Evolutionary conservation across 2,797 vertebrate species (phyloP).

Genomic region (Atherinosoma microstoma): DNA sequence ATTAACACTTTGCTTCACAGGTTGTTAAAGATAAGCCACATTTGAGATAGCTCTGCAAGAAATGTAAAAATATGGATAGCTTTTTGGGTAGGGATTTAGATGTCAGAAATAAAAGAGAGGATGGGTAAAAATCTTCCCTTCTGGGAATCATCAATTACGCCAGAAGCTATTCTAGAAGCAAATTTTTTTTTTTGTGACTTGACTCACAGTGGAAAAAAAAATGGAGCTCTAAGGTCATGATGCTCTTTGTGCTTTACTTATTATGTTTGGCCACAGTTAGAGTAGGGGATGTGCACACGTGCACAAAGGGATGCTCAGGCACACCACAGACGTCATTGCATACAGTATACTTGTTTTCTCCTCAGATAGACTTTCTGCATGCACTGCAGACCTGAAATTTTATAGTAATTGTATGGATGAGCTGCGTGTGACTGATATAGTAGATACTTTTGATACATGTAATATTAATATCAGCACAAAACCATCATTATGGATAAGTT

Average conservation of each 20-base stretch:
- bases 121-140: not conserved
- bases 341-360: not conserved
- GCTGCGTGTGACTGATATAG: not conserved
- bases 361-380: not conserved
- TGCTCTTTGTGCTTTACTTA: constrained; percentile 1
- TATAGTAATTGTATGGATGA: not conserved
- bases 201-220: not conserved
- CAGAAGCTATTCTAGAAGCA: not conserved
- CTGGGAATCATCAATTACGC: not conserved
- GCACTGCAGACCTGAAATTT: not conserved
- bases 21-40: no score
- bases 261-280: not conserved
- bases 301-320: not conserved
- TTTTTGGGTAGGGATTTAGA: not conserved
- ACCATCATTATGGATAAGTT: not conserved
- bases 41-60: not conserved
- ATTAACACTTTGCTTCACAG: not conserved
- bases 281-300: not conserved
- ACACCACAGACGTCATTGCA: not conserved
- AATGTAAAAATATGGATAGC: not conserved
- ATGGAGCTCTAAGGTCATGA: constrained; percentile 10
- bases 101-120: not conserved
- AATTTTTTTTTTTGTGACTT: constrained; percentile 6
- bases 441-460: not conserved
- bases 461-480: not conserved